phyloP scores from a whole-genome alignment of 1,140 invertebrate genomes.

The Berghia stephanieae region DNA sequence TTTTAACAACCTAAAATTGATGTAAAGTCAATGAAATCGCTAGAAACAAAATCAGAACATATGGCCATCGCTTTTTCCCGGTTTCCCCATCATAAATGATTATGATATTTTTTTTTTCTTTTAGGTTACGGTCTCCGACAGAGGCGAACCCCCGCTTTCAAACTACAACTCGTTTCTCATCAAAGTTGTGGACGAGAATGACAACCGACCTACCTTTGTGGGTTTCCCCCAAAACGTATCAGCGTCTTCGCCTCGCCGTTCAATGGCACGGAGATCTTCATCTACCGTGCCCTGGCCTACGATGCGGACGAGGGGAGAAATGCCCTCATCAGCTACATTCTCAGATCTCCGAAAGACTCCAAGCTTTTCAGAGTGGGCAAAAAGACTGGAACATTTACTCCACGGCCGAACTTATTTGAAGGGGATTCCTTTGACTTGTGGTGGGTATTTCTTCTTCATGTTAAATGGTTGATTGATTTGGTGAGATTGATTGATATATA shows the following conservation, averaged over 20 bases:
- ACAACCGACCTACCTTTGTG: too few species aligned
- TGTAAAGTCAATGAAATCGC: too few species aligned
- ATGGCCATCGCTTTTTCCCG: too few species aligned
- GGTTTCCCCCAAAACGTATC: too few species aligned
- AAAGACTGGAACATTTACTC: slow-evolving; percentile 1
- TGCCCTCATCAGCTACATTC: not conserved
- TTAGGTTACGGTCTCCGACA: not conserved
- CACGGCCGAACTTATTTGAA: not conserved
- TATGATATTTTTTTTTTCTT: not conserved
- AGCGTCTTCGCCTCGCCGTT: not conserved
- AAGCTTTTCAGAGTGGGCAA: not conserved
- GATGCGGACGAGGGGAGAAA: slow-evolving; percentile 2
- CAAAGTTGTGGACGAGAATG: too few species aligned
- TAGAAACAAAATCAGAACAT: too few species aligned
- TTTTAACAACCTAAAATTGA: too few species aligned
- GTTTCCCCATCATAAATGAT: not conserved
- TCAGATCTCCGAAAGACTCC: not conserved
- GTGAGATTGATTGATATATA: too few species aligned
- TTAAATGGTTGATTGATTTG: too few species aligned
- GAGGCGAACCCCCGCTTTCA: not conserved
- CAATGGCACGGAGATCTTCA: not conserved
- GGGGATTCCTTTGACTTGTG: not conserved
- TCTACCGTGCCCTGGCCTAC: slow-evolving; percentile 1
- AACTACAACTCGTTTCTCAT: not conserved
- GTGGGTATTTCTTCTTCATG: too few species aligned